Base-by-base conservation (phyloP, 2,888 invertebrate species). In the Sphaerophoria rueppellii region DNA sequence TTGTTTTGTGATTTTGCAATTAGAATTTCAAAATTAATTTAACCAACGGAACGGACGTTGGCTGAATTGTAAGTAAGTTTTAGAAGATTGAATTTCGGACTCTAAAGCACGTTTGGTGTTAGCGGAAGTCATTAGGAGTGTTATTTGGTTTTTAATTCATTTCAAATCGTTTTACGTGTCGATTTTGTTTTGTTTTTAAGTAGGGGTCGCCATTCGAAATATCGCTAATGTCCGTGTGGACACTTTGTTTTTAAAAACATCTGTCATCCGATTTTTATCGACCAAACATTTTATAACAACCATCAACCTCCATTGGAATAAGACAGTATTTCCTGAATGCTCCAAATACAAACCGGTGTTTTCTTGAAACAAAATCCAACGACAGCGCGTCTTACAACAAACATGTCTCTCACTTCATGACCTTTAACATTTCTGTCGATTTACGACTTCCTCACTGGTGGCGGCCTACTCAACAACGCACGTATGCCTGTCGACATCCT, bases 11-110 rank as follows among this genome's bases (percentile, higher is more conserved):
- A 58, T 54, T 72, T 48, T 52, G 83, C 81, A 81, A 75, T 85
- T 76, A 81, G 76, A 75, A 81, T 81, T 76, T 81, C 72, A 76
- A 72, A 81, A 81, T 85, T 81, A 81, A 85, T 81, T 81, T 72
- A 81, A 85, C 80, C 80, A 72, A 61, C 71, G 76, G 58, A 72
- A 61, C 67, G 76, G 58, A 72, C 69, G 69, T 72, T 32, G 37
- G 6, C 46, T 69, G 85, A 85, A 85, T 85, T 40, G 70, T 65
- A 82, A 82, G 70, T 74, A 57, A 73, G 72, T 55, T 58, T 46
- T 14, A 11, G 7, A 43, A 37, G 24, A 16, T 55, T 50, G 60
- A 69, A 43, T 55, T 57, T 24, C 24, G 24, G 24, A 24, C 34
- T 34, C 69, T 9, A 11, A 12, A 52, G 12, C 74, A 74, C 34